phyloP scores from a whole-genome alignment of 2,888 invertebrate genomes.

The Pseudococcus viburni region DNA sequence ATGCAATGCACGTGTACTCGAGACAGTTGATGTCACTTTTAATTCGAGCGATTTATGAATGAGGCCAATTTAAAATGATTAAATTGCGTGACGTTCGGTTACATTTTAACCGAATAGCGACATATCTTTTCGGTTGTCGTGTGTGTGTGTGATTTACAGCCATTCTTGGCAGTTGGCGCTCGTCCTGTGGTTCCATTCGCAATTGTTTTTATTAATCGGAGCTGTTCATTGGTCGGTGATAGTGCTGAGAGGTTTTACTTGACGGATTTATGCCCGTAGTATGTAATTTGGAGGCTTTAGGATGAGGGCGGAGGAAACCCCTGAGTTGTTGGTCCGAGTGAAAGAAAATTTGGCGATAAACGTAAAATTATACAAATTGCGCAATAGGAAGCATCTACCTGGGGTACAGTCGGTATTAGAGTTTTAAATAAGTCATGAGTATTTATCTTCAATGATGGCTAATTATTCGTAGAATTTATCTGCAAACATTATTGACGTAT shows the following conservation, averaged over 20 bases:
- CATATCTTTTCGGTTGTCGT: too few species aligned
- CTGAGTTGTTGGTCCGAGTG: too few species aligned
- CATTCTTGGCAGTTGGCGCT: background rate
- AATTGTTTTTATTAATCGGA: conserved; percentile 23
- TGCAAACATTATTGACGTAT: too few species aligned
- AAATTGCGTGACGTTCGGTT: conserved; percentile 33
- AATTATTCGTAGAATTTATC: too few species aligned
- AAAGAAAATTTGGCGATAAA: too few species aligned
- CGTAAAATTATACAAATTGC: too few species aligned
- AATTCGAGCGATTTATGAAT: conserved; percentile 13
- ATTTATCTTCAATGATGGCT: too few species aligned
- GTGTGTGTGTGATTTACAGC: background rate
- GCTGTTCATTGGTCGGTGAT: background rate
- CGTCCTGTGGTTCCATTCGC: background rate
- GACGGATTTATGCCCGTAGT: background rate
- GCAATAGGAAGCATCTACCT: too few species aligned
- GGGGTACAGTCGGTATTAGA: too few species aligned
- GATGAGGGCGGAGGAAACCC: background rate
- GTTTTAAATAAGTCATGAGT: too few species aligned
- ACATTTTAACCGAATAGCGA: background rate
- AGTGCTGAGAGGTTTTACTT: background rate
- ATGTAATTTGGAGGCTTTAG: background rate
- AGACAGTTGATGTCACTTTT: conserved; percentile 28
- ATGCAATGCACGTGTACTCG: background rate
- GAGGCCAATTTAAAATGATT: conserved; percentile 41